Evolutionary conservation across 2,888 invertebrate genomes (phyloP), one percentile per base, ranked within the genome.

Genomic region (Orchestes rusci): DNA sequence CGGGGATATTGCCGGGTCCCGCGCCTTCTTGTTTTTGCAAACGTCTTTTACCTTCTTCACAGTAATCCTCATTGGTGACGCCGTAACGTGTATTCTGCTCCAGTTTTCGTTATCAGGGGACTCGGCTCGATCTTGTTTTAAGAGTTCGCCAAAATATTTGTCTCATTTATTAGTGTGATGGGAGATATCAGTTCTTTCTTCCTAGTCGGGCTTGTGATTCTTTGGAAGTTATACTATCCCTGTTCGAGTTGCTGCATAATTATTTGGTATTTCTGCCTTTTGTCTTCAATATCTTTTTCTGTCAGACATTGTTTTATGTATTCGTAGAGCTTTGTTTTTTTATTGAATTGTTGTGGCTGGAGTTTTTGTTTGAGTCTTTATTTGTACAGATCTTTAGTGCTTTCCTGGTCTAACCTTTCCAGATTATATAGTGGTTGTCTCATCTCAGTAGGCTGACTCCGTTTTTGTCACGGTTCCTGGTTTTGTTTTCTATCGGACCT

Each of bases 131-230:
- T 36, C 23, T 39, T 39, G 30, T 3, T 5, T 39, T 3, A 37
- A 31, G 4, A 39, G 30, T 8, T 12, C 4, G n/a, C 4, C 12
- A 16, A 39, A 39, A 16, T 39, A 39, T 4, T 30, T 29, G 16
- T 30, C 16, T 31, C 39, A 39, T 16, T 39, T 18, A 30, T 39
- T 13, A 12, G 30, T 16, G n/a, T 13, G n/a, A 39, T 39, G 4
- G 18, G 39, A 13, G 39, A 39, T 7, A 39, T 39, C 4, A 39
- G 8, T 16, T 29, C 39, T 39, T 20, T 38, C n/a, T 38, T 10
- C 15, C 27, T 7, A 13, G 16, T 38, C 13, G 4, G 38, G n/a
- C 4, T 16, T n/a, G 15, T 7, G 13, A 4, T 3, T 32, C 32
- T 15, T 32, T 16, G 15, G 13, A n/a, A n/a, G n/a, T n/a, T n/a